phyloP scores from a whole-genome alignment of 2,113 vertebrate species.

The Lepidothrix coronata region DNA sequence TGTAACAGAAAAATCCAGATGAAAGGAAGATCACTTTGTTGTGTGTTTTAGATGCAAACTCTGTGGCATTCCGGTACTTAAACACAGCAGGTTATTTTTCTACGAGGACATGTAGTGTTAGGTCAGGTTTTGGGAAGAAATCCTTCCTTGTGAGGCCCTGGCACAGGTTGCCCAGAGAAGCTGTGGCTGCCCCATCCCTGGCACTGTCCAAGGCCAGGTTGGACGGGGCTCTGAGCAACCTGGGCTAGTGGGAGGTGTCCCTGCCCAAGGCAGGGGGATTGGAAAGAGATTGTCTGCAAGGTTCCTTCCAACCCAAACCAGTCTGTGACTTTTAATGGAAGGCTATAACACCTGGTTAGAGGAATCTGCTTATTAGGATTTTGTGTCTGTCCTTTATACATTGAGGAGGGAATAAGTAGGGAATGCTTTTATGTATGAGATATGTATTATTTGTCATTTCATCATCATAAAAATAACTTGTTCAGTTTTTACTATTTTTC shows the following conservation, averaged over 20 bases:
- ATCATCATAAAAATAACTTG: background rate
- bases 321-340: background rate
- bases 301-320: background rate
- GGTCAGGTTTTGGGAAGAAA: background rate
- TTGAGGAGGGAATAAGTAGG: background rate
- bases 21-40: background rate
- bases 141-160: background rate
- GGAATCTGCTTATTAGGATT: background rate
- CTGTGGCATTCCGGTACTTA: background rate
- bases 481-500: background rate
- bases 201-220: too few species aligned
- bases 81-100: background rate
- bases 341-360: fast-evolving
- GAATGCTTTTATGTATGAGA: background rate
- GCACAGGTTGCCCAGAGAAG: background rate
- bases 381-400: background rate
- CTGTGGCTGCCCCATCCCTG: background rate
- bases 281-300: background rate
- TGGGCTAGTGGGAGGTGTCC: fast-evolving
- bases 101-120: background rate
- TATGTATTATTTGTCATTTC: background rate
- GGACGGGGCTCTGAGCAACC: background rate
- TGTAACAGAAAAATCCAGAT: background rate
- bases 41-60: background rate
- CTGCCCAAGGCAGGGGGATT: background rate